These are phyloP conservation scores for Armadillidium nasatum DNA, from an alignment of 1,140 invertebrate genomes.

Conservation along the genomic window DNA sequence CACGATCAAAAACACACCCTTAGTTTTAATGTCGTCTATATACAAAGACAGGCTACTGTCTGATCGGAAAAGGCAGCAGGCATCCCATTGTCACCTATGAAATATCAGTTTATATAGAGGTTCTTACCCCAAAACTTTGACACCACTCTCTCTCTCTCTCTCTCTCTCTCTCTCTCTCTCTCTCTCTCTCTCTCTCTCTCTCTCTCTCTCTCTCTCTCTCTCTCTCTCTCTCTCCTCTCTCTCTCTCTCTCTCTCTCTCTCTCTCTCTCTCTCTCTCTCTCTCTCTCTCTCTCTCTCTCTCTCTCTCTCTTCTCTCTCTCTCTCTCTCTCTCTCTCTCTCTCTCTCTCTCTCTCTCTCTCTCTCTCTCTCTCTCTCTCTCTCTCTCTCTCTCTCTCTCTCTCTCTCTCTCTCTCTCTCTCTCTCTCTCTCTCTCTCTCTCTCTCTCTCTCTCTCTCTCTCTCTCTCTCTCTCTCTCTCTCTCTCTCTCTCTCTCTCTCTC, in stretches of 20 bases:
- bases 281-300: neutral
- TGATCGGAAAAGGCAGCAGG: too few species aligned
- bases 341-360: neutral
- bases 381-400: conserved; percentile 14
- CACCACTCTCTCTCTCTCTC: neutral
- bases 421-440: conserved; percentile 21
- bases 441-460: conserved; percentile 13
- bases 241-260: conserved; percentile 3
- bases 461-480: conserved; percentile 4
- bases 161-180: neutral
- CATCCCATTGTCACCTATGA: too few species aligned
- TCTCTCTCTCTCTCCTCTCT: neutral
- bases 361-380: neutral
- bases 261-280: neutral
- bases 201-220: neutral
- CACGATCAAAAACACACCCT: too few species aligned
- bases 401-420: too few species aligned
- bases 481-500: conserved; percentile 17
- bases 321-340: neutral
- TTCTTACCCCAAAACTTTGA: too few species aligned
- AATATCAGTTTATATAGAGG: too few species aligned
- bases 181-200: neutral
- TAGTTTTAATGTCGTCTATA: too few species aligned
- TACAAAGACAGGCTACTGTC: too few species aligned
- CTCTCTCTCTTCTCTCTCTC: neutral